Evolutionary conservation across 2,113 vertebrate genomes (phyloP).

Genomic region (Nibea coibor): DNA sequence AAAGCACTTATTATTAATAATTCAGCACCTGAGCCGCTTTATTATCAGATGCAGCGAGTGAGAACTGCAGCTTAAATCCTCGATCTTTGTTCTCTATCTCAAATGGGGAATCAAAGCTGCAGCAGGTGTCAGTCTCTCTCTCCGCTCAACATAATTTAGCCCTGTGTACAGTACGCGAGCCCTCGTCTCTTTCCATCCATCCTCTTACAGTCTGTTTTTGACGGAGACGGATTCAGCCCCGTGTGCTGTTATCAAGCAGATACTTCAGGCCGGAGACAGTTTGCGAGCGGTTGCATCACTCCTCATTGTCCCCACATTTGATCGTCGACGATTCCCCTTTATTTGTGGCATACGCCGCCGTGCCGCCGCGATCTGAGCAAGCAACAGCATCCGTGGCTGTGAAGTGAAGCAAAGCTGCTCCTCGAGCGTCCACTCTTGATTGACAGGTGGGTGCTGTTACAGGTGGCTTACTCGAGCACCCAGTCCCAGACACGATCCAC

Average conservation of each 20-base stretch:
- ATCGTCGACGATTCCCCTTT: too few relatives aligned
- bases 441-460: too few relatives aligned
- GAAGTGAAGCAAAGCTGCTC: too few relatives aligned
- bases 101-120: slow-evolving; percentile 7
- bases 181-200: background rate
- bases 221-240: background rate
- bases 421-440: too few relatives aligned
- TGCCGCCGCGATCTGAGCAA: too few relatives aligned
- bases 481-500: too few relatives aligned
- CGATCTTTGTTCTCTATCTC: slow-evolving; percentile 34
- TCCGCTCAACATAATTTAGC: background rate
- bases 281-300: background rate
- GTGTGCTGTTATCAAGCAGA: background rate
- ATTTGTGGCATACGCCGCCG: too few relatives aligned
- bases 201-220: background rate
- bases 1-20: slow-evolving; percentile 73
- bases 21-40: slow-evolving; percentile 66
- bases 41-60: slow-evolving; percentile 51
- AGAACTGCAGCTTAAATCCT: slow-evolving; percentile 19
- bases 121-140: slow-evolving; percentile 24
- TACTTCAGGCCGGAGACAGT: background rate
- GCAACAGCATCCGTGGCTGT: too few relatives aligned
- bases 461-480: too few relatives aligned
- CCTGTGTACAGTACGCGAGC: background rate
- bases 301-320: background rate